A percentile compares a stretch with the other conserved stretches of the same genome.
Evolutionary conservation across 2,113 vertebrate species (phyloP).

Genomic region (Malurus melanocephalus): DNA sequence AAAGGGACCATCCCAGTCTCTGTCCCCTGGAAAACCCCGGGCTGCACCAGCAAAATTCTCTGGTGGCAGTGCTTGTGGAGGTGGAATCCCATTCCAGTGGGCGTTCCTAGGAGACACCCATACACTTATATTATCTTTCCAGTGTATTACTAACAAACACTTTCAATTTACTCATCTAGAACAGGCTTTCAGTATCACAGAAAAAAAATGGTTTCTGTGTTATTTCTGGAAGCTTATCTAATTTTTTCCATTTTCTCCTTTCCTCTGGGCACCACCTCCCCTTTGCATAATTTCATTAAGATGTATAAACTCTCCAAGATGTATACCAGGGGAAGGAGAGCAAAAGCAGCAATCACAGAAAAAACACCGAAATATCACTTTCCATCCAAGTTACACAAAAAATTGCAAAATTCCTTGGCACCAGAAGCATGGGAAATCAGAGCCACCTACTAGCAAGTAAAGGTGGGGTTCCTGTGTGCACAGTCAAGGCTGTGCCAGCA

Average conservation of each 20-base stretch:
- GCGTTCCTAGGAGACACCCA: neutral
- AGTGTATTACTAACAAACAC: neutral
- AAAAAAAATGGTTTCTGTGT: neutral
- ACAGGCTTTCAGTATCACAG: neutral
- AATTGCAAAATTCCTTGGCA: neutral
- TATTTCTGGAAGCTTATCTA: constrained; percentile 45
- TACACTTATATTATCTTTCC: neutral
- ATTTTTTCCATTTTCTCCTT: constrained; percentile 29
- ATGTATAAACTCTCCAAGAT: constrained; percentile 49
- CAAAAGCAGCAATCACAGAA: neutral
- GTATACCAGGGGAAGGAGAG: neutral
- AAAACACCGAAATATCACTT: neutral
- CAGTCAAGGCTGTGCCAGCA: neutral
- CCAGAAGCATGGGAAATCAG: neutral
- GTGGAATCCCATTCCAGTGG: neutral
- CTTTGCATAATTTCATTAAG: constrained; percentile 34
- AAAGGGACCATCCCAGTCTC: neutral
- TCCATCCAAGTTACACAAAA: constrained; percentile 1
- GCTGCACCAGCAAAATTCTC: neutral
- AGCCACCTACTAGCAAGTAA: neutral
- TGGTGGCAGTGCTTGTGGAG: neutral
- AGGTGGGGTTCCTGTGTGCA: neutral
- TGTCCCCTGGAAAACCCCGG: neutral
- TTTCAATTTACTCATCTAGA: neutral
- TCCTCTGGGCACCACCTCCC: constrained; percentile 7